Evolutionary conservation across 1,140 invertebrate genomes (phyloP), one percentile per base, ranked within the genome.

Genomic region (Liolophura sinensis): DNA sequence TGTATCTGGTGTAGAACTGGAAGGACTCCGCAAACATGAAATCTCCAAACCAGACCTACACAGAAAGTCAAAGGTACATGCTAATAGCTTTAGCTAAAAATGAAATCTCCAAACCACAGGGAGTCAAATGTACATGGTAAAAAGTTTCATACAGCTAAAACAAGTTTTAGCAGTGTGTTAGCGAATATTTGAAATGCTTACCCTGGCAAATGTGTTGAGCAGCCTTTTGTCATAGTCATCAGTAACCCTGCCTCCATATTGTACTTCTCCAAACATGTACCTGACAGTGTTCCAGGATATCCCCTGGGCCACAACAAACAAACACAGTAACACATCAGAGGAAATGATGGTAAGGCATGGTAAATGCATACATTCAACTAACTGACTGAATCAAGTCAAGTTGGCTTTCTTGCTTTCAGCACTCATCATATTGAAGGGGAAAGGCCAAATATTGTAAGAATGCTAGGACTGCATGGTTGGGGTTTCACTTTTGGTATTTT

Each of bases 191-290:
- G 14, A 60, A 60, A 18, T 22, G 59, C 65, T 57, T 73, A 81
- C 77, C 57, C 76, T 76, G 24, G 76, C 73, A 68, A 95, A 96
- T 1, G 94, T 96, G 14, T 92, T 94, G 4, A 97, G 82, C 9
- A 97, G 85, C 63, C 94, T 87, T 84, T 96, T 96, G 81, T 97
- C 95, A 84, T 94, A 97, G 78, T 98, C 95, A 82, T 97, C 96
- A 0, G 95, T 98, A 0, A 97, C 95, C 73, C 95, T 85, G 0
- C 96, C 96, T 18, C 96, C 96, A 81, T 98, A 98, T 82, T 97
- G 93, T 0, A 97, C 94, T 86, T 98, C 96, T 47, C 95, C 94
- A 56, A 98, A 88, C 83, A 85, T 85, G 68, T 84, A 85, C 25
- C 83, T 69, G 3, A 85, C 91, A 1, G 96, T 98, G 31, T 93